Evolutionary conservation across 2,113 vertebrate genomes (phyloP).

Genomic region (Colistium nudipinnis): DNA sequence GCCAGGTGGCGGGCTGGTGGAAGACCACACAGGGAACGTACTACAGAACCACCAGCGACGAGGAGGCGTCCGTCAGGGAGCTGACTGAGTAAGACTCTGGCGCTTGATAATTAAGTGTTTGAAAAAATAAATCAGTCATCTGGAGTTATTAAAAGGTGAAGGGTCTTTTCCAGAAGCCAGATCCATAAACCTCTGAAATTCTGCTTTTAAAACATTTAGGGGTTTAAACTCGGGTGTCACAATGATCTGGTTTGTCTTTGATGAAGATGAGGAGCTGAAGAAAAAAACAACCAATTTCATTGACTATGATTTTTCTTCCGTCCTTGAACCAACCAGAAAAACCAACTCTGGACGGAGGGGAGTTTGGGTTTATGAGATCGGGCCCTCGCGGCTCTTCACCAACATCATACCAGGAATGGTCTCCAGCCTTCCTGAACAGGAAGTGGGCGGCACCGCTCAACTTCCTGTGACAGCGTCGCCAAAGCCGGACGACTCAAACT

Average conservation of each 20-base stretch:
- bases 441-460: background rate
- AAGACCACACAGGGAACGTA: constrained; percentile 80
- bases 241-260: too few species aligned
- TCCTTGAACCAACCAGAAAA: constrained; percentile 70
- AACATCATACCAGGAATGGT: constrained; percentile 60
- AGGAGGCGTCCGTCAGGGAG: constrained; percentile 82
- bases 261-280: too few species aligned
- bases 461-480: constrained; percentile 16
- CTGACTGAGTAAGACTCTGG: constrained; percentile 83
- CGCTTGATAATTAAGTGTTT: background rate
- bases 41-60: constrained; percentile 79
- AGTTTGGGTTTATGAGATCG: constrained; percentile 92
- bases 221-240: too few species aligned
- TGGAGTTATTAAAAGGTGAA: too few species aligned
- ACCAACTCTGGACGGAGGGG: constrained; percentile 88
- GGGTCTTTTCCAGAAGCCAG: too few species aligned
- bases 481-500: constrained; percentile 11
- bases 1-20: constrained; percentile 75
- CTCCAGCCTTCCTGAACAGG: constrained; percentile 40
- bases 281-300: too few species aligned
- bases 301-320: background rate
- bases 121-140: too few species aligned
- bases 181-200: too few species aligned
- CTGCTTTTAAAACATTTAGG: too few species aligned
- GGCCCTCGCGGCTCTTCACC: constrained; percentile 73